A percentile compares a stretch with the other conserved stretches of the same genome.
Evolutionary conservation across 2,797 vertebrate genomes (phyloP).

Genomic region (Onychomys leucogaster): DNA sequence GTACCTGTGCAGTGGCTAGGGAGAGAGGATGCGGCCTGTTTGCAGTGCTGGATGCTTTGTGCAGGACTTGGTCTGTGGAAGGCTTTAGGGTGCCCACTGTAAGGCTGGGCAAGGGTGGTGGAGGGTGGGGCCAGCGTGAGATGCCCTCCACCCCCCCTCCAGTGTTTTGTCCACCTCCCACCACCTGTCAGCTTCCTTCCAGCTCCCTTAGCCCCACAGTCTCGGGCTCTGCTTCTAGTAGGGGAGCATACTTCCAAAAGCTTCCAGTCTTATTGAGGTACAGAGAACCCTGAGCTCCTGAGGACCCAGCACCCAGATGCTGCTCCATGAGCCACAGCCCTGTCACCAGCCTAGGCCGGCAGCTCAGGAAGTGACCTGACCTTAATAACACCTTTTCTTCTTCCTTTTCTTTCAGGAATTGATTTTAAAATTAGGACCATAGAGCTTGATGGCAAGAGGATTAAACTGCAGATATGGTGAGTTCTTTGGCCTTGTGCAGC

Average conservation of each 20-base stretch:
- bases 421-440: conserved; percentile 99
- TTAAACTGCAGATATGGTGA: conserved; percentile 99
- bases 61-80: background rate
- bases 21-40: too few species aligned
- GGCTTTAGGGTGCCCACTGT: background rate
- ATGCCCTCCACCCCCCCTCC: too few species aligned
- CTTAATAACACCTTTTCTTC: background rate
- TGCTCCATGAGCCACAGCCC: background rate
- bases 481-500: background rate
- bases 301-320: background rate
- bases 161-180: background rate
- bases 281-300: background rate
- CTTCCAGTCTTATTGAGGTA: background rate
- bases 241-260: background rate
- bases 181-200: background rate
- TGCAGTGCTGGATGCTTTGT: fast-evolving
- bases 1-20: background rate
- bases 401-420: conserved; percentile 90
- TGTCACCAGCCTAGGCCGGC: background rate
- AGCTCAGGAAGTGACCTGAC: background rate
- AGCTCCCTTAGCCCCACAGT: background rate
- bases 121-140: background rate
- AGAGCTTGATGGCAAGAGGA: conserved; percentile 98
- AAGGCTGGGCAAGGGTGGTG: too few species aligned
- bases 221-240: background rate